A percentile compares a stretch with the other conserved stretches of the same genome.
These are phyloP conservation scores for Rhysida immarginata DNA, from an alignment of 1,140 invertebrate species.

Conservation along the genomic window DNA sequence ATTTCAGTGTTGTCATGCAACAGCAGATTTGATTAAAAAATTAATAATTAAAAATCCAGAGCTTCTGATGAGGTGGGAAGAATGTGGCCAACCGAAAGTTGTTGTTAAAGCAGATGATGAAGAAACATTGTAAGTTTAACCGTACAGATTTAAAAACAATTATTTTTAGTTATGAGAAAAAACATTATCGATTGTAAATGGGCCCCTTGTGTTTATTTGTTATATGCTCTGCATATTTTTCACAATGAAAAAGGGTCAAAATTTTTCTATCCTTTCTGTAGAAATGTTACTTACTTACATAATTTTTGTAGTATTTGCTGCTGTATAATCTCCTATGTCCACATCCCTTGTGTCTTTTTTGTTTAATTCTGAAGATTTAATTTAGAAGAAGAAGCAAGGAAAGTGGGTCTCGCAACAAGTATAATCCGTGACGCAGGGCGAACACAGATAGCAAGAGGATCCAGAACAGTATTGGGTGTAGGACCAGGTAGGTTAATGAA, in stretches of 20 bases:
- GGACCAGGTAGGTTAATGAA: slow-evolving; percentile 45
- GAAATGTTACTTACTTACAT: too few relatives aligned
- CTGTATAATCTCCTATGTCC: too few relatives aligned
- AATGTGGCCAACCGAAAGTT: slow-evolving; percentile 64
- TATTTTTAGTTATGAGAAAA: too few relatives aligned
- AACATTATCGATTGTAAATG: too few relatives aligned
- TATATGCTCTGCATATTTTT: too few relatives aligned
- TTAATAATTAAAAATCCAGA: slow-evolving; percentile 42
- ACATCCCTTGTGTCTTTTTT: background rate
- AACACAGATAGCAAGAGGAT: slow-evolving; percentile 73
- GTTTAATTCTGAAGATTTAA: slow-evolving; percentile 22
- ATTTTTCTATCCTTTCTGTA: too few relatives aligned
- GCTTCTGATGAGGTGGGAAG: slow-evolving; percentile 54
- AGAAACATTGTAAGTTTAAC: slow-evolving; percentile 9
- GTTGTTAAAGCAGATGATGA: slow-evolving; percentile 43
- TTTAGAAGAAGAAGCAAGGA: slow-evolving; percentile 47
- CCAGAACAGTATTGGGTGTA: slow-evolving; percentile 71
- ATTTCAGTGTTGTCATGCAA: slow-evolving; percentile 67
- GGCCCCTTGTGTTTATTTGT: too few relatives aligned
- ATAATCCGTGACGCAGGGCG: slow-evolving; percentile 73
- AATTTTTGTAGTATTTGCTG: too few relatives aligned
- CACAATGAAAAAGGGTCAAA: too few relatives aligned
- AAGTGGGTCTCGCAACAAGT: slow-evolving; percentile 48
- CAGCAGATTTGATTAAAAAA: slow-evolving; percentile 59
- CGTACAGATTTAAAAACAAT: too few relatives aligned